Conservation (phyloP, 2,797 vertebrate genomes). For the Valencia hispanica region DNA sequence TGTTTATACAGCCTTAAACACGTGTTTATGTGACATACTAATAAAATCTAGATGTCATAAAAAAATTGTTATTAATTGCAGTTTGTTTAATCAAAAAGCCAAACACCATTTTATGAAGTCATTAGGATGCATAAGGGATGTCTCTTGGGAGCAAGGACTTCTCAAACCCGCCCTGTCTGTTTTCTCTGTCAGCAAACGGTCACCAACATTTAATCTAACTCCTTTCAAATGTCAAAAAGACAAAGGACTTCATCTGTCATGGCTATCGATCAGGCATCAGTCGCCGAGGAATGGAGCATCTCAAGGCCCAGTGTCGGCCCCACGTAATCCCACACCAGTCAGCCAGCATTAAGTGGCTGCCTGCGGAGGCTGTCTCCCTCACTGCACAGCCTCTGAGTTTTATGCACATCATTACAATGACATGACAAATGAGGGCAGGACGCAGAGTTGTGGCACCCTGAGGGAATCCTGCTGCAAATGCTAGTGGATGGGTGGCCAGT, state of each 20-base stretch:
- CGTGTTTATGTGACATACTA: background rate
- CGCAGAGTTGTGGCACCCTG: conserved; percentile 33
- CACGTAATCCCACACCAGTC: conserved; percentile 53
- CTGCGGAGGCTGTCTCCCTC: conserved; percentile 52
- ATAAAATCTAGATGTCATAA: conserved; percentile 22
- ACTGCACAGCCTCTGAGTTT: conserved; percentile 42
- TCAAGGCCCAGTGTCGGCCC: conserved; percentile 45
- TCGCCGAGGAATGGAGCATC: conserved; percentile 42
- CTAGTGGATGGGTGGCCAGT: conserved; percentile 43
- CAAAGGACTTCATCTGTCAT: conserved; percentile 77
- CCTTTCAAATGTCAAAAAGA: conserved; percentile 78
- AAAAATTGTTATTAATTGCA: conserved; percentile 33
- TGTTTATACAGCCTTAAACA: conserved; percentile 13
- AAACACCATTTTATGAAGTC: conserved; percentile 22
- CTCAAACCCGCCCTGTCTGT: conserved; percentile 37
- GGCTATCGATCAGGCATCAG: conserved; percentile 71
- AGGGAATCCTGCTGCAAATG: conserved; percentile 61
- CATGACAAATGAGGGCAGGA: conserved; percentile 65
- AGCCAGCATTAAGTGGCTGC: conserved; percentile 57
- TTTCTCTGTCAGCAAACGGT: conserved; percentile 57
- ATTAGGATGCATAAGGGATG: conserved; percentile 40
- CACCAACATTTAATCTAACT: conserved; percentile 71
- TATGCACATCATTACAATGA: conserved; percentile 56
- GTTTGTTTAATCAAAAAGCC: conserved; percentile 27
- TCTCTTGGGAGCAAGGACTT: conserved; percentile 41